Base-by-base conservation (phyloP, 1,140 invertebrate species). In the Spodoptera frugiperda region DNA sequence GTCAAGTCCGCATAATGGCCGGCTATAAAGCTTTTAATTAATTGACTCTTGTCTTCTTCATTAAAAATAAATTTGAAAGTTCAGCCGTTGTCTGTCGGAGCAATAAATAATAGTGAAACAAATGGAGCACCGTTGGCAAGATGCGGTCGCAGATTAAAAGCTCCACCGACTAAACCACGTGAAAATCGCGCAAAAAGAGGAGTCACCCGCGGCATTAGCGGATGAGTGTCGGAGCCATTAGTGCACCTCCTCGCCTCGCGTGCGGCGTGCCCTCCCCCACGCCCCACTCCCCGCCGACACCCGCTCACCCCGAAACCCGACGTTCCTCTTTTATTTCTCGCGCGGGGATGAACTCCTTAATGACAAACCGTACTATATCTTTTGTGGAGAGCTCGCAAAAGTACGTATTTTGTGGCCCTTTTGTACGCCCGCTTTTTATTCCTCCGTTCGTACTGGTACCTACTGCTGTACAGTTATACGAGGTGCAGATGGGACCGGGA, bases 291-390 rank as follows among this genome's bases (percentile, higher is more conserved):
- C 70, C 72, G n/a, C 51, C 65, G 30, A 46, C 79, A 30, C 84
- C 84, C 77, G 72, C 73, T 85, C 80, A 80, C 81, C 83, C 87
- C 80, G 80, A 82, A 82, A 84, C 85, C 82, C 87, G 76, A 86
- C 88, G 87, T 91, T 87, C 90, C 90, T 93, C 92, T 93, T 93
- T 93, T 93, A 93, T 92, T 93, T 93, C 92, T 90, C 88, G 90
- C 90, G 90, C 91, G 89, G 90, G 91, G 92, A 92, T 93, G 92
- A 93, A 93, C 92, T 93, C 92, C 92, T 93, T 93, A 93, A 93
- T 93, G 92, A 93, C 92, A 93, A 92, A 93, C 92, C 92, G 89
- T 93, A 92, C 92, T 93, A 92, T 92, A 91, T 93, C 90, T 93
- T 92, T 92, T 93, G 90, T 92, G 88, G 87, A 92, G 88, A 92